phyloP scores from a whole-genome alignment of 2,888 invertebrate genomes.

The Spatulosminthurus flaviceps region DNA sequence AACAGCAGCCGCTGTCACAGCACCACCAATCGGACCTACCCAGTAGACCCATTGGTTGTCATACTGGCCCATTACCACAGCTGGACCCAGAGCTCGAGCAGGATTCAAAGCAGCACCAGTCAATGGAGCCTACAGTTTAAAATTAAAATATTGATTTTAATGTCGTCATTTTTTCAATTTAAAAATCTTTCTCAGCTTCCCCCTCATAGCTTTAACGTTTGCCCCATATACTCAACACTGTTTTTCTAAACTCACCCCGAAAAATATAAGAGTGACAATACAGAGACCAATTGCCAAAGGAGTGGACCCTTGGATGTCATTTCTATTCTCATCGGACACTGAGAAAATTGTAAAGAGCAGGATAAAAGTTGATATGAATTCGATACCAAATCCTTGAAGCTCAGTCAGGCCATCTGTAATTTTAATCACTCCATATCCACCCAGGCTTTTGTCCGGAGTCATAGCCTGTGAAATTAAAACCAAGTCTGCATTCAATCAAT shows the following conservation, averaged over 20 bases:
- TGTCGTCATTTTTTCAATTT: too few relatives aligned
- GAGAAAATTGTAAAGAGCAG: slow-evolving; percentile 67
- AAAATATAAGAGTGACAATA: slow-evolving; percentile 65
- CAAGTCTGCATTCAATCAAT: too few relatives aligned
- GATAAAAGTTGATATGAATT: slow-evolving; percentile 68
- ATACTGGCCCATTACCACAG: slow-evolving; percentile 67
- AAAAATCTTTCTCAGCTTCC: too few relatives aligned
- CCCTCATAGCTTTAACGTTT: too few relatives aligned
- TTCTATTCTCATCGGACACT: slow-evolving; percentile 66
- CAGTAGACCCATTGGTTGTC: slow-evolving; percentile 77
- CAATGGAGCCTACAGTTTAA: slow-evolving; percentile 66
- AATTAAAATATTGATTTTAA: too few relatives aligned
- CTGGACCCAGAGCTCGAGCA: slow-evolving; percentile 69
- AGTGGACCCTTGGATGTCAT: slow-evolving; percentile 66
- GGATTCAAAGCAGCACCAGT: slow-evolving; percentile 69
- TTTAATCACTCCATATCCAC: slow-evolving; percentile 65
- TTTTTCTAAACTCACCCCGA: slow-evolving; percentile 57
- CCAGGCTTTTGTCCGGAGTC: slow-evolving; percentile 64
- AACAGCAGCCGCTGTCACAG: slow-evolving; percentile 49
- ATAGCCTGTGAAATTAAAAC: slow-evolving; percentile 58
- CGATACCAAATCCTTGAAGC: slow-evolving; percentile 67
- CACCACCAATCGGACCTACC: slow-evolving; percentile 77
- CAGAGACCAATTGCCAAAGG: slow-evolving; percentile 68
- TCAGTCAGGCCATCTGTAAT: slow-evolving; percentile 64
- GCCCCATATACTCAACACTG: too few relatives aligned